Evolutionary conservation across 2,888 invertebrate genomes (phyloP).

Genomic region (Meloe dianella): DNA sequence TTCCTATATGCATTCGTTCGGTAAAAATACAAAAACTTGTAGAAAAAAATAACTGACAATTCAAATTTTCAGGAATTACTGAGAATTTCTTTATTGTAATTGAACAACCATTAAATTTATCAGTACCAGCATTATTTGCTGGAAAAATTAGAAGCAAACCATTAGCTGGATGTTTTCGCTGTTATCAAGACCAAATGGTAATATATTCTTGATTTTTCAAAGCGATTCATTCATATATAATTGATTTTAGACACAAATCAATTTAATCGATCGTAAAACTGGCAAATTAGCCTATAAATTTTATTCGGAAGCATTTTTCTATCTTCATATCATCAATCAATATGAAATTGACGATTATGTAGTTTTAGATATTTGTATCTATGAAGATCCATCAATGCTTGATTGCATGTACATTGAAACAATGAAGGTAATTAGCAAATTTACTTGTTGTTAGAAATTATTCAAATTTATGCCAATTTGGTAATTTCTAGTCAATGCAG

Average conservation of each 20-base stretch:
- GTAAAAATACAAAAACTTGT: constrained; percentile 34
- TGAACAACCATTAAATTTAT: constrained; percentile 85
- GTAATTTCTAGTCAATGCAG: constrained; percentile 69
- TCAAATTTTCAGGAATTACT: constrained; percentile 65
- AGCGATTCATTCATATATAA: not conserved
- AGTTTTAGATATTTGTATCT: constrained; percentile 82
- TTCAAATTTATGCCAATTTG: too few species aligned
- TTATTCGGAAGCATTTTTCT: constrained; percentile 76
- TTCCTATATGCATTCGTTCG: constrained; percentile 93
- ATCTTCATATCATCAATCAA: constrained; percentile 85
- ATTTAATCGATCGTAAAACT: constrained; percentile 62
- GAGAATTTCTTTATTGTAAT: constrained; percentile 86
- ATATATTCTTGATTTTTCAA: constrained; percentile 33
- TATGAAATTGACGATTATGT: constrained; percentile 72
- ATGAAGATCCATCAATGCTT: constrained; percentile 80
- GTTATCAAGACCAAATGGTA: constrained; percentile 76
- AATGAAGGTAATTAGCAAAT: constrained; percentile 73
- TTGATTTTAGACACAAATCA: constrained; percentile 62
- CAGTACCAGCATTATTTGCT: constrained; percentile 66
- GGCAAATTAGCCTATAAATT: constrained; percentile 66
- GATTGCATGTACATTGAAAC: constrained; percentile 86
- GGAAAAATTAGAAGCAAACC: constrained; percentile 71
- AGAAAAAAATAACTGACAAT: not conserved
- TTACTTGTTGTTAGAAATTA: too few species aligned
- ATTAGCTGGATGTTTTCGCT: constrained; percentile 71